phyloP scores from a whole-genome alignment of 2,797 vertebrate species.

The Gymnodraco acuticeps region DNA sequence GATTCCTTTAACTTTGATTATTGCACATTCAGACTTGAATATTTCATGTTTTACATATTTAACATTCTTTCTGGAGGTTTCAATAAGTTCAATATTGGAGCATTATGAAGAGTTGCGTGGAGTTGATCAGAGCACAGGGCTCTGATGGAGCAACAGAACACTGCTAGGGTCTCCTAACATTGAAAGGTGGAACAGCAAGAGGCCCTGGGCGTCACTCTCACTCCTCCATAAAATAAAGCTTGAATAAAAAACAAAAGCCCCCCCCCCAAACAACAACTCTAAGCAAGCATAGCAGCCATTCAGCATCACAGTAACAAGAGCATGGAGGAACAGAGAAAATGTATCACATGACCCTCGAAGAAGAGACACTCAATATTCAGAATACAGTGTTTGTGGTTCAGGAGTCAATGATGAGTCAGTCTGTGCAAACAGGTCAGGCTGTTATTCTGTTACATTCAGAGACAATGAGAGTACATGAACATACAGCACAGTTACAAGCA shows the following conservation, averaged over 20 bases:
- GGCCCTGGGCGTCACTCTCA: neutral
- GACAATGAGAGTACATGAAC: constrained; percentile 1
- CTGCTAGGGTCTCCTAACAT: constrained; percentile 15
- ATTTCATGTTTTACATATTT: too few relatives aligned
- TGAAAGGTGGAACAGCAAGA: too few relatives aligned
- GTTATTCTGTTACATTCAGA: constrained; percentile 56
- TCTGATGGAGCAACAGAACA: constrained; percentile 18
- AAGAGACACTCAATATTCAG: constrained; percentile 22
- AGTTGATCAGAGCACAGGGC: constrained; percentile 15
- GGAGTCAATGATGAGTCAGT: constrained; percentile 14
- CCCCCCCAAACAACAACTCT: neutral
- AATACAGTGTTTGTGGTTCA: constrained; percentile 21
- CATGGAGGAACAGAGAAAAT: constrained; percentile 14
- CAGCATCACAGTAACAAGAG: constrained; percentile 4
- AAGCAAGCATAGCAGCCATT: constrained; percentile 2
- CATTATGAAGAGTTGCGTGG: neutral
- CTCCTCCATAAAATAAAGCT: constrained; percentile 3
- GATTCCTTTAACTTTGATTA: too few relatives aligned
- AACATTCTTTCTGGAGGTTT: too few relatives aligned
- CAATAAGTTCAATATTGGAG: too few relatives aligned
- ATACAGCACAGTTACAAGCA: constrained; percentile 27
- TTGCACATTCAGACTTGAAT: too few relatives aligned
- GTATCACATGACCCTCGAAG: neutral
- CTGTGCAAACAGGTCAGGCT: constrained; percentile 50
- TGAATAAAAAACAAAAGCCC: too few relatives aligned